Base-by-base conservation (phyloP, 2,797 vertebrate species). In the Chanos chanos region DNA sequence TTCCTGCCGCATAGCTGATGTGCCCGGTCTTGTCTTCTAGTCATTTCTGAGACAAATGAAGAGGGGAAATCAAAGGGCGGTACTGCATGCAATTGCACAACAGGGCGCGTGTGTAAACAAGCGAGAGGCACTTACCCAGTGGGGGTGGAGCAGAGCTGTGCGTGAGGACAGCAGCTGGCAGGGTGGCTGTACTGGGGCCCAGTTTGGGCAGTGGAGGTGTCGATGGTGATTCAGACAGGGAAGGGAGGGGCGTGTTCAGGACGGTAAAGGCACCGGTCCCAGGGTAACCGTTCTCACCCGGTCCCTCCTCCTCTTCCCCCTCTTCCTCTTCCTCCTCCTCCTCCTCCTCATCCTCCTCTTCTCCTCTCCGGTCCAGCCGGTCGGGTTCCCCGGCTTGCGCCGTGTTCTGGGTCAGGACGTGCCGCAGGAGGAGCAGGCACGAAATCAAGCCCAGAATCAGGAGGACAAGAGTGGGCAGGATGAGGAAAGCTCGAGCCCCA, bases 11-110 rank as follows among this genome's bases (percentile, higher is more conserved):
- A 88, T 87, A 87, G 86, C 83, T 87, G 86, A 90, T 90, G 74
- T 89, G 90, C 81, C 89, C 83, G 81, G 90, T 91, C 90, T 91
- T 91, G 90, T 82, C 87, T 83, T 84, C 80, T 70, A 79, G 79
- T 86, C 75, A 68, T 83, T 78, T 81, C 77, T 67, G 71, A 72
- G 68, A 69, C 55, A 39, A n/a, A 70, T 44, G 5, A 75, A 74
- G 68, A 79, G 73, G 74, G 65, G 70, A 84, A 89, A 89, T 88
- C 85, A 85, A 87, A 89, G 81, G 83, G 78, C 63, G 66, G 73
- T 80, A 65, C 79, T 80, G 78, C 74, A 78, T 77, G 77, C 24
- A 74, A 86, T 90, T 91, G 86, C 84, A 85, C 87, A 91, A 90
- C 83, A 82, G 57, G 81, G 78, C 76, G 80, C 80, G 75, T 49